A percentile compares a stretch with the other conserved stretches of the same genome.
Conservation (phyloP, 2,113 vertebrate genomes). For the Motacilla alba region DNA sequence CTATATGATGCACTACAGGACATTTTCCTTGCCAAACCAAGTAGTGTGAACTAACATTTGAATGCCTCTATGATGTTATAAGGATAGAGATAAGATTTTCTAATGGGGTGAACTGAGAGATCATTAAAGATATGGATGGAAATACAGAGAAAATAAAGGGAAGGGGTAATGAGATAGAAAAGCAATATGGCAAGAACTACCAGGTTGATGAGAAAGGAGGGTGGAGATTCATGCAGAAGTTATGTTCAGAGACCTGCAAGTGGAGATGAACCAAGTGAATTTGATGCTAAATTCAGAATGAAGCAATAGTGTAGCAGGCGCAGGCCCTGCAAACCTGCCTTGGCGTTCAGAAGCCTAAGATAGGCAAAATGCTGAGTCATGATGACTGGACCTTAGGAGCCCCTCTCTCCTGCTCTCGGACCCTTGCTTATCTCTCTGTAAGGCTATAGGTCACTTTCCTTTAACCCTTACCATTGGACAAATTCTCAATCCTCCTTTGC, state of each 20-base stretch:
- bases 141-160: background rate
- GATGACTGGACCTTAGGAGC: no score
- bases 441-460: no score
- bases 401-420: no score
- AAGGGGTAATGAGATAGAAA: background rate
- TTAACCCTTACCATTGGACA: no score
- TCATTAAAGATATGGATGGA: background rate
- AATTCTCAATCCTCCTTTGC: no score
- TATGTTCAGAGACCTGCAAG: background rate
- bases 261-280: background rate
- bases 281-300: background rate
- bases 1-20: background rate
- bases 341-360: no score
- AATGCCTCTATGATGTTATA: background rate
- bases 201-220: background rate
- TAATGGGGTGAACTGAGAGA: background rate
- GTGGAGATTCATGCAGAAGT: background rate
- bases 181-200: background rate
- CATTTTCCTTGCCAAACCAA: background rate
- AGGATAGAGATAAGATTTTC: background rate
- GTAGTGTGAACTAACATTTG: background rate
- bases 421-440: no score
- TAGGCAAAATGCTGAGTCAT: no score
- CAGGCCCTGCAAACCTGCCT: no score
- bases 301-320: background rate